Base-by-base conservation (phyloP, 2,888 invertebrate genomes). In the Agrenia bidenticulata region DNA sequence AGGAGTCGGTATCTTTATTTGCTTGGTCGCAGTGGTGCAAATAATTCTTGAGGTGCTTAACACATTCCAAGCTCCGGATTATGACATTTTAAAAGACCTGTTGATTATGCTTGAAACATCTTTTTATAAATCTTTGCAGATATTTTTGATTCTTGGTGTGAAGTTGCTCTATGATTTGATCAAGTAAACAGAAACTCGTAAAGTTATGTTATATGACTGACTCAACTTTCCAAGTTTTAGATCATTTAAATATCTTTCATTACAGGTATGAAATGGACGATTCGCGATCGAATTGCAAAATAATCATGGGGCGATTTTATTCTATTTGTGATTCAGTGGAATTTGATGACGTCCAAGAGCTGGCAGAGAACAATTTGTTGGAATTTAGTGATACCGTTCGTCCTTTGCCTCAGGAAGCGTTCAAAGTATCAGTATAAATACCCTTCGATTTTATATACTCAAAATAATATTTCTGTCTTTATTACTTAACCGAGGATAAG, bases 341-440 rank as follows among this genome's bases (percentile, higher is more conserved):
- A n/a, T 63, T 60, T 17, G 67, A 67, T 27, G 57, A 49, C 2
- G 61, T 64, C n/a, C 23, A 61, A n/a, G 63, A 64, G n/a, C 56
- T 61, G 15, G 55, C 55, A n/a, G 27, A 32, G 17, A 9, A 7
- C 7, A 37, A 19, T 4, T 17, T 32, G 17, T 11, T 32, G 13
- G 5, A 55, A 32, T 55, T 32, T 26, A 17, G 32, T n/a, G 23
- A 39, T 39, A 39, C 39, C 15, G 39, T 39, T 7, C 39, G 39
- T 11, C 39, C 39, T 39, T 39, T 39, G 15, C 39, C 39, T 39
- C n/a, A n/a, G n/a, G n/a, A n/a, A n/a, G n/a, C n/a, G n/a, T n/a
- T n/a, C n/a, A n/a, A n/a, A n/a, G n/a, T n/a, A n/a, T n/a, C n/a
- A n/a, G n/a, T n/a, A n/a, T n/a, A n/a, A n/a, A n/a, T n/a, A n/a